Base-by-base conservation (phyloP, 2,888 invertebrate species). In the Tiliacea citrago region DNA sequence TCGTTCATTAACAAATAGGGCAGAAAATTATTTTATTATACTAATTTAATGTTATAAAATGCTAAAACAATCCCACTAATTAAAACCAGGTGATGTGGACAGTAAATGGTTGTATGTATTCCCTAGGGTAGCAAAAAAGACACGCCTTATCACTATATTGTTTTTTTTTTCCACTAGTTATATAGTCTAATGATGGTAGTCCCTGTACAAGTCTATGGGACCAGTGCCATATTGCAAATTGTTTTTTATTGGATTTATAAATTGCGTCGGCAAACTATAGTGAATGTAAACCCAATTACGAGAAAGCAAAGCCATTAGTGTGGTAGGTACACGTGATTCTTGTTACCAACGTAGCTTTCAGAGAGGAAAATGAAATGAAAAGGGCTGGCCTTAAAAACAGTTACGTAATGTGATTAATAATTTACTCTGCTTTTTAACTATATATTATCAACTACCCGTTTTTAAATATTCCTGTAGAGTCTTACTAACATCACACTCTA, bases 301-400 rank as follows among this genome's bases (percentile, higher is more conserved):
- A 70, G 74, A 73, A 79, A 73, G 47, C 60, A 79, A 68, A 79
- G 73, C 51, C 68, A 81, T 79, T 83, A 79, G 79, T 49, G 58
- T 47, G 60, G 60, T 63, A 51, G 57, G 51, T 69, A 83, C 79
- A 73, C 79, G 79, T 79, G 80, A 49, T 68, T 61, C 42, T 80
- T 58, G 47, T 49, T 68, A 45, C 55, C 47, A 79, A 68, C 49
- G 63, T 83, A 24, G 29, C 51, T 63, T 77, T 63, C 47, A 42
- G 24, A 49, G 10, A 24, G n/a, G 51, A 39, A 58, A 57, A 67
- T 62, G 21, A 39, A 81, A 67, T 67, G 16, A 29, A 29, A 75
- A 81, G 47, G 9, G n/a, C 29, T 42, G 16, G 24, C 21, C 9
- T 29, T 47, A 0, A 65, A 62, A 58, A 47, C 45, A 42, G 13